These are phyloP conservation scores for Xestoiulus laeticollis DNA, from an alignment of 2,888 invertebrate species.

Conservation along the genomic window DNA sequence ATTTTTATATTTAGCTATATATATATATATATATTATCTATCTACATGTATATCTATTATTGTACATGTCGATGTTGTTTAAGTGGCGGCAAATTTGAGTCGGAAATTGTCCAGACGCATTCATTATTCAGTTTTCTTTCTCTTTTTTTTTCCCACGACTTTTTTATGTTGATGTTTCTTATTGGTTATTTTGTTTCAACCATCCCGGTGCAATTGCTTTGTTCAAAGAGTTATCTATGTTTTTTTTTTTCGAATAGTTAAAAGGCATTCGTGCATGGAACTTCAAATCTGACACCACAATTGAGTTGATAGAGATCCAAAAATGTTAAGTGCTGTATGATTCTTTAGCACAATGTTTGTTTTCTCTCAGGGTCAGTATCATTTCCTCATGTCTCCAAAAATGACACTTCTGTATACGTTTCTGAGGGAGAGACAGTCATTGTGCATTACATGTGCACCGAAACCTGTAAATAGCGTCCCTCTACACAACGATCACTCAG, in stretches of 20 bases:
- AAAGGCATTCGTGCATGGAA: not conserved
- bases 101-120: not conserved
- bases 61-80: constrained; percentile 10
- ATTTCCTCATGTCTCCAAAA: no score
- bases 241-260: not conserved
- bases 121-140: not conserved
- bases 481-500: no score
- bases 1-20: constrained; percentile 2
- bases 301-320: not conserved
- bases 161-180: not conserved
- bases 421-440: no score
- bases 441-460: no score
- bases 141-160: not conserved
- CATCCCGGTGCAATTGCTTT: not conserved
- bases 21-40: not conserved
- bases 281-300: not conserved
- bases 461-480: no score
- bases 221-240: not conserved
- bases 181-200: not conserved
- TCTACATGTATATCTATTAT: not conserved
- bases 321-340: no score
- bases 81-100: not conserved
- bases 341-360: not conserved
- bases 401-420: no score
- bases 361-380: no score